Conservation (phyloP, 2,113 vertebrate species). For the Cardinalis cardinalis region DNA sequence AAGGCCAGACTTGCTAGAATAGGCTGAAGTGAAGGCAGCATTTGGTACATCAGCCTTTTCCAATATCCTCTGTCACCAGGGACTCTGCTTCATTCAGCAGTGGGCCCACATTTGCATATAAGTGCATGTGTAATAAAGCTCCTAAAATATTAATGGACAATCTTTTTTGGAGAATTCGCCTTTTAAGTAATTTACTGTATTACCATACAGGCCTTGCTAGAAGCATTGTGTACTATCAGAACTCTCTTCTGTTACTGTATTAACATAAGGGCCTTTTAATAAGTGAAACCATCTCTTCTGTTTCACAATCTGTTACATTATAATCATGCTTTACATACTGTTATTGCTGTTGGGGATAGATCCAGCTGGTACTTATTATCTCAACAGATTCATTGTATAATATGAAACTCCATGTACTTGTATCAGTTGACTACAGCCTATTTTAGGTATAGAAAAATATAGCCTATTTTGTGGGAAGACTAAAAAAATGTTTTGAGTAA, state of each 20-base stretch:
- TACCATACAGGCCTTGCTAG: background rate
- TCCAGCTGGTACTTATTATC: conserved; percentile 57
- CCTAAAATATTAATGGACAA: background rate
- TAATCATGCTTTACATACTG: conserved; percentile 2
- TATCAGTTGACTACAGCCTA: background rate
- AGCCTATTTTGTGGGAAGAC: background rate
- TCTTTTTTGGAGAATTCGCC: background rate
- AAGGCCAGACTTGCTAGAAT: background rate
- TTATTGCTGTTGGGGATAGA: conserved; percentile 40
- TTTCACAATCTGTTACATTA: conserved; percentile 49
- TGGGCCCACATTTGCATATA: background rate
- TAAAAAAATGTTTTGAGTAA: background rate
- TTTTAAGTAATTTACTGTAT: background rate
- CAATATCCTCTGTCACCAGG: background rate
- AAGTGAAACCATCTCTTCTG: conserved; percentile 17
- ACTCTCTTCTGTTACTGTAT: background rate
- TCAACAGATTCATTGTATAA: conserved; percentile 25
- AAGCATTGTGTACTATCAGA: background rate
- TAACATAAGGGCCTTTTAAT: conserved; percentile 23
- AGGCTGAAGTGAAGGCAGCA: background rate
- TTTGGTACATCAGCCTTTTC: background rate
- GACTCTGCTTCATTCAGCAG: background rate
- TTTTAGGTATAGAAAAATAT: background rate
- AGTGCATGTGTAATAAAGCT: background rate
- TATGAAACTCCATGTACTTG: background rate